Percentiles rank a stretch among this genome's conserved stretches.
These are phyloP conservation scores for Falco columbarius DNA, from an alignment of 2,797 vertebrate genomes.

Conservation along the genomic window DNA sequence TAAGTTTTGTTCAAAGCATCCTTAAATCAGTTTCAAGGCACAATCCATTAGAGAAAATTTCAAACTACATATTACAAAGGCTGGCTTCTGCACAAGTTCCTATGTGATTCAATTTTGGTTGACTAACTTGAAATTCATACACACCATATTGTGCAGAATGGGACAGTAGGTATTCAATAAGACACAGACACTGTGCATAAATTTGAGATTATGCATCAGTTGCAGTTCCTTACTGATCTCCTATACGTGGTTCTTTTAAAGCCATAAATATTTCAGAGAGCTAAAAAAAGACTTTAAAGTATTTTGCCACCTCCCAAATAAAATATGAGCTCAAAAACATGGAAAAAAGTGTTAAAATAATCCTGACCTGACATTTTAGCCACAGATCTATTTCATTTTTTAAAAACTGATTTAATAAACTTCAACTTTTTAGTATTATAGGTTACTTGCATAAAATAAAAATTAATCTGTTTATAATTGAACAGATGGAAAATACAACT, in stretches of 20 bases:
- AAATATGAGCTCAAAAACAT: neutral
- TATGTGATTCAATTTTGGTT: neutral
- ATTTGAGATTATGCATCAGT: neutral
- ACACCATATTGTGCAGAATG: neutral
- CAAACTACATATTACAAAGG: neutral
- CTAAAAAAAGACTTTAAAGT: neutral
- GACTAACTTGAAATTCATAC: neutral
- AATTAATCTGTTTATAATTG: neutral
- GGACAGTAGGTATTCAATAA: neutral
- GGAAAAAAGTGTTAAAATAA: neutral
- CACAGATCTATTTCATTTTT: neutral
- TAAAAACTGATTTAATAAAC: neutral
- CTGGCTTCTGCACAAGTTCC: neutral
- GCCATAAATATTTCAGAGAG: neutral
- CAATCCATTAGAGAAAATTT: neutral
- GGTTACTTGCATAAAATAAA: neutral
- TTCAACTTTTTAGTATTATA: neutral
- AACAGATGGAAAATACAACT: constrained; percentile 3
- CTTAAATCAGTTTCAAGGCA: neutral
- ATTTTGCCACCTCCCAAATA: neutral
- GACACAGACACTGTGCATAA: neutral
- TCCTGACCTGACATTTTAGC: neutral
- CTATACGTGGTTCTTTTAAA: neutral
- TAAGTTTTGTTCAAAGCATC: neutral
- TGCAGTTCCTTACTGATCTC: neutral